Conservation (phyloP, 2,113 vertebrate species). For the Semnornis frantzii region DNA sequence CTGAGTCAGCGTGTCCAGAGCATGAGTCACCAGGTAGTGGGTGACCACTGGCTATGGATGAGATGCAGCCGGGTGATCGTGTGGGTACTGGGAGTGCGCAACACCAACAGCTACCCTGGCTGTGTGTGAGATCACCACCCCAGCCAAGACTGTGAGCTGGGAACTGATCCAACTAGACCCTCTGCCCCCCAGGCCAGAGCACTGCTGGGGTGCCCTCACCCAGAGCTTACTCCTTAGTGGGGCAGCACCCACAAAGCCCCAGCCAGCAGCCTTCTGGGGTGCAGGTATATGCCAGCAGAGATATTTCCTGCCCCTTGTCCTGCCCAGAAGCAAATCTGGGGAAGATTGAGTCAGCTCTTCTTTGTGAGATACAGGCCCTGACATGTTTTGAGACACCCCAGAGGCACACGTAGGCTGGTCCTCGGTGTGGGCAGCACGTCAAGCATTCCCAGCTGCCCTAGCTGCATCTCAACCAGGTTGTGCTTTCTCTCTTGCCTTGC, state of each 20-base stretch:
- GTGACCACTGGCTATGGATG: not conserved
- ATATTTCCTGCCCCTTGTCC: not conserved
- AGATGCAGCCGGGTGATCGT: not conserved
- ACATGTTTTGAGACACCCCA: not conserved
- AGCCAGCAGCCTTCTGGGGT: accelerated
- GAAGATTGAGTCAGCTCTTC: not conserved
- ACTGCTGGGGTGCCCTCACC: not conserved
- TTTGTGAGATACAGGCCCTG: accelerated
- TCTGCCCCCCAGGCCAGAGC: accelerated
- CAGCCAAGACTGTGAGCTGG: no score
- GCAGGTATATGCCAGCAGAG: accelerated
- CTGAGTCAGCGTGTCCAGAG: slow-evolving; percentile 9
- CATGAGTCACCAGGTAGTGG: not conserved
- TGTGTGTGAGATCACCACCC: accelerated
- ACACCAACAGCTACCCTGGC: accelerated
- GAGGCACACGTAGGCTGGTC: accelerated
- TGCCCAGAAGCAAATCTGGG: not conserved
- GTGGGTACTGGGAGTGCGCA: accelerated
- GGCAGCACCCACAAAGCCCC: not conserved
- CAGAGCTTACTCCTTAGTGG: not conserved
- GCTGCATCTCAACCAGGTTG: not conserved
- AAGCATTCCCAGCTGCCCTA: accelerated
- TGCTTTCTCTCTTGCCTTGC: not conserved
- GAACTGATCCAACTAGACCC: no score
- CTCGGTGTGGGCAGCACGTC: not conserved